phyloP scores from a whole-genome alignment of 53 echinoderm and acorn worm species.

The Henricia sp. region DNA sequence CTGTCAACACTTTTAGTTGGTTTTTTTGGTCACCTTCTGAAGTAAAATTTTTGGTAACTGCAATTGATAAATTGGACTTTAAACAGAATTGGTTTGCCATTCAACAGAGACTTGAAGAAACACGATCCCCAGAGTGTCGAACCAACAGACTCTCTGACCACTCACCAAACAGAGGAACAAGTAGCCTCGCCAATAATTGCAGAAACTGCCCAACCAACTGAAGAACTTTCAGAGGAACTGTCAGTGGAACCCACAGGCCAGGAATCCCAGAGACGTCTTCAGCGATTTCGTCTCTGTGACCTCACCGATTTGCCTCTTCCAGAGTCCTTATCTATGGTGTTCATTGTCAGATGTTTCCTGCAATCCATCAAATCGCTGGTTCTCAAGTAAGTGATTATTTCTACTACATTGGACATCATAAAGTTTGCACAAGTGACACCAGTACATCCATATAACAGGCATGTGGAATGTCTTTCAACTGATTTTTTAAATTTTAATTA shows the following conservation, averaged over 20 bases:
- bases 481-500: too few relatives aligned
- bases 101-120: background rate
- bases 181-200: background rate
- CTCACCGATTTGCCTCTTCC: conserved; percentile 1
- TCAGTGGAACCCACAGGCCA: background rate
- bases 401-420: too few relatives aligned
- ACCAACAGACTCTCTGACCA: background rate
- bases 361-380: conserved; percentile 14
- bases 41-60: too few relatives aligned
- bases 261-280: background rate
- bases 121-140: background rate
- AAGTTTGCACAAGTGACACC: background rate
- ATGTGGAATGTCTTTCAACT: too few relatives aligned
- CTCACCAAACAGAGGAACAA: background rate
- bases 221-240: background rate
- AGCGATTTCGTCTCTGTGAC: background rate
- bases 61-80: too few relatives aligned
- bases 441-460: too few relatives aligned
- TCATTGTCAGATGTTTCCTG: conserved; percentile 31
- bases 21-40: too few relatives aligned
- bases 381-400: conserved; percentile 39
- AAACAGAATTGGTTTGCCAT: too few relatives aligned
- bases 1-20: background rate
- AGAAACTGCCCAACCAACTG: background rate
- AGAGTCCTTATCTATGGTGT: background rate